These are phyloP conservation scores for Peribatodes rhomboidaria DNA, from an alignment of 2,888 invertebrate species.

Conservation along the genomic window DNA sequence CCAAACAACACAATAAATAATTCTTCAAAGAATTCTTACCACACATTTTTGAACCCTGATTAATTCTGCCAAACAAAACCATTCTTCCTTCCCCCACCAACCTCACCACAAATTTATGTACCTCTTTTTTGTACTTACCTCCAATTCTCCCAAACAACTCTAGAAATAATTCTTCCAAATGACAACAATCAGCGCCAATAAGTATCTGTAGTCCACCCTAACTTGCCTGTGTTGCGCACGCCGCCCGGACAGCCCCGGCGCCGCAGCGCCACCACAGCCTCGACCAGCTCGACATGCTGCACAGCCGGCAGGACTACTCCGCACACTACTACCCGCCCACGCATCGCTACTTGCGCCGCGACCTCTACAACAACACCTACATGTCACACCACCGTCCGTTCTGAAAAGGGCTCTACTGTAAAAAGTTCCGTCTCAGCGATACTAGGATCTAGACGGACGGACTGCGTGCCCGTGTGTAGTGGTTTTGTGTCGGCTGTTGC, in stretches of 20 bases:
- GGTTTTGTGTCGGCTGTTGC: constrained; percentile 58
- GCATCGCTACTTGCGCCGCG: constrained; percentile 71
- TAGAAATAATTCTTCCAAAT: no score
- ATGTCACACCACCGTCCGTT: constrained; percentile 81
- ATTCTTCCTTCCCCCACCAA: no score
- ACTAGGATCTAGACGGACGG: constrained; percentile 74
- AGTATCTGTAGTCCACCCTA: constrained; percentile 7
- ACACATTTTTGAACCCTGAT: no score
- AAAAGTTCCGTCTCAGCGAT: constrained; percentile 82
- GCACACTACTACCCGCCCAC: constrained; percentile 68
- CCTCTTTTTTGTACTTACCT: no score
- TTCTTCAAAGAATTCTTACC: no score
- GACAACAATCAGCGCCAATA: constrained; percentile 7
- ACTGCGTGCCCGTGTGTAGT: constrained; percentile 62
- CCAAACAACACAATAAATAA: no score
- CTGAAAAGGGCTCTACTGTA: constrained; percentile 84
- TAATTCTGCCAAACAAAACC: no score
- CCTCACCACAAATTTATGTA: no score
- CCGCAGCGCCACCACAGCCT: constrained; percentile 79
- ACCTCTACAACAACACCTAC: constrained; percentile 74
- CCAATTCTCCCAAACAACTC: no score
- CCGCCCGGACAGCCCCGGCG: constrained; percentile 69
- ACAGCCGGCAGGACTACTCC: constrained; percentile 73
- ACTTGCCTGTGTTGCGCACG: constrained; percentile 66
- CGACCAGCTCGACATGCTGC: constrained; percentile 81